These are phyloP conservation scores for Cyprinodon tularosa DNA, from an alignment of 2,113 vertebrate species.

Conservation along the genomic window DNA sequence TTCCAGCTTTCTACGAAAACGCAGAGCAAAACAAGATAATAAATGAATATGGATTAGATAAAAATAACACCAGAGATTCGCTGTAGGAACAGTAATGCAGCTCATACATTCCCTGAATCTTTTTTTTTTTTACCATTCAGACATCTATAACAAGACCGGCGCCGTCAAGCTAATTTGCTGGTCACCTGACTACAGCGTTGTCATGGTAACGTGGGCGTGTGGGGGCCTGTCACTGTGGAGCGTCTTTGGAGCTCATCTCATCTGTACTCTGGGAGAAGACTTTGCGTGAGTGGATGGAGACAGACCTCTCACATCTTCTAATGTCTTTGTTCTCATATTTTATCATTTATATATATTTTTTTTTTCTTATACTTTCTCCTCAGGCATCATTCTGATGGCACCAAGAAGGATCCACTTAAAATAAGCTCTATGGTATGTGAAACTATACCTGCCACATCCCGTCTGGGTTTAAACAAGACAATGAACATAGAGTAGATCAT, in stretches of 20 bases:
- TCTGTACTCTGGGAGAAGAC: slow-evolving; percentile 97
- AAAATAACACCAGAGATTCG: not conserved
- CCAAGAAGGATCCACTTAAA: slow-evolving; percentile 95
- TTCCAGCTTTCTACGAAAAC: too few species aligned
- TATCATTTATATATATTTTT: slow-evolving; percentile 1
- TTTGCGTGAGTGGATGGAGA: slow-evolving; percentile 87
- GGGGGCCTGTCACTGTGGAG: slow-evolving; percentile 97
- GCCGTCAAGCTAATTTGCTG: slow-evolving; percentile 93
- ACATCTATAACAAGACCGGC: slow-evolving; percentile 98
- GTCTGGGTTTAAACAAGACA: not conserved
- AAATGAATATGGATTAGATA: not conserved
- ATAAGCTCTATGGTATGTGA: slow-evolving; percentile 93
- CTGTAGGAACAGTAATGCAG: too few species aligned
- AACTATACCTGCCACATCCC: too few species aligned
- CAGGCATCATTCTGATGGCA: slow-evolving; percentile 94
- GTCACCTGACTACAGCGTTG: slow-evolving; percentile 96
- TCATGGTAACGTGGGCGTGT: slow-evolving; percentile 94
- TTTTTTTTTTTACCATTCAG: slow-evolving; percentile 67
- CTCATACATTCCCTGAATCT: not conserved
- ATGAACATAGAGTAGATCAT: not conserved
- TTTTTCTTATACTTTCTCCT: slow-evolving; percentile 18
- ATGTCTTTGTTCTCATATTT: not conserved
- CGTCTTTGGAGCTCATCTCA: slow-evolving; percentile 97
- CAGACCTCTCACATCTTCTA: not conserved
- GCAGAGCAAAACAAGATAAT: not conserved